Conservation (phyloP, 53 echinoderm and acorn worm species). For the Luidia sarsii region DNA sequence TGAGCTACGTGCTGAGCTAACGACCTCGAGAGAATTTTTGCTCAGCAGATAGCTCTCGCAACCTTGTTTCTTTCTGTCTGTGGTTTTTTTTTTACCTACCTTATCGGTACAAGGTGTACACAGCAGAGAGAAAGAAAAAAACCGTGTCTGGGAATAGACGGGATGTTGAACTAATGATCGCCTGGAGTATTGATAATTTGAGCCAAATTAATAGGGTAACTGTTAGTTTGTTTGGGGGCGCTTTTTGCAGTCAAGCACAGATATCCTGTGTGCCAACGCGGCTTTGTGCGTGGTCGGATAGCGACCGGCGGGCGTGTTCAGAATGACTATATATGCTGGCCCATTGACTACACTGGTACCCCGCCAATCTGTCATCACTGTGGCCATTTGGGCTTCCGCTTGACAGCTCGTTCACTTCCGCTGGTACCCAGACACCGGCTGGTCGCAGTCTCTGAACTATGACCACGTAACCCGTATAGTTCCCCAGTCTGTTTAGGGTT, state of each 20-base stretch:
- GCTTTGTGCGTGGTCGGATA: neutral
- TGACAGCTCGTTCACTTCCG: constrained; percentile 10
- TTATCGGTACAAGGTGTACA: too few relatives aligned
- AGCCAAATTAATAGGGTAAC: neutral
- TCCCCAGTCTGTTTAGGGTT: constrained; percentile 35
- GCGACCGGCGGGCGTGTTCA: neutral
- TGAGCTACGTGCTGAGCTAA: too few relatives aligned
- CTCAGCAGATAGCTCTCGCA: too few relatives aligned
- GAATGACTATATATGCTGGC: too few relatives aligned
- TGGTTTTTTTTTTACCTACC: too few relatives aligned
- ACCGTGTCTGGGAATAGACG: neutral
- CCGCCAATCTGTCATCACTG: constrained; percentile 22
- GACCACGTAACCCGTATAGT: too few relatives aligned
- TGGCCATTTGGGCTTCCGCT: constrained; percentile 1
- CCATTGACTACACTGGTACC: constrained; percentile 13
- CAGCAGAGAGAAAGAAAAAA: too few relatives aligned
- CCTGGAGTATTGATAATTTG: neutral
- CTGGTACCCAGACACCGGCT: neutral
- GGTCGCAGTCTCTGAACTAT: too few relatives aligned
- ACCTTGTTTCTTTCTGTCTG: too few relatives aligned
- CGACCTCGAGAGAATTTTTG: too few relatives aligned
- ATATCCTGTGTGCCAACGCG: neutral
- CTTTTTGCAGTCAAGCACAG: neutral
- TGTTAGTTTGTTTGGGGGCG: constrained; percentile 23
- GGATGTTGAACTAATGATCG: constrained; percentile 10